These are phyloP conservation scores for Drosophila multiciliata DNA, from an alignment of 2,888 invertebrate species.

Conservation along the genomic window DNA sequence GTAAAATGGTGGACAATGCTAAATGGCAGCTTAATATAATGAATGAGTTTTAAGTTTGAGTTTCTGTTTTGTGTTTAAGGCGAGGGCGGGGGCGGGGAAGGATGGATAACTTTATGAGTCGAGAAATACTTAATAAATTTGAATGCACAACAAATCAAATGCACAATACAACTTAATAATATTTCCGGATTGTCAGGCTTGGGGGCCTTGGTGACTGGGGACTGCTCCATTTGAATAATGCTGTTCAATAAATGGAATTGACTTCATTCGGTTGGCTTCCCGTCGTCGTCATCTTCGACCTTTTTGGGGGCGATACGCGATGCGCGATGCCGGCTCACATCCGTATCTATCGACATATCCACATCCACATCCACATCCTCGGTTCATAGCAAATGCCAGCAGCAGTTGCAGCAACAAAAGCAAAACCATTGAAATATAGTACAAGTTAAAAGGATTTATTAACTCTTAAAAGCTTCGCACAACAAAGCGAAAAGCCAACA, in stretches of 20 bases:
- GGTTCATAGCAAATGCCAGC: conserved; percentile 47
- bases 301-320: conserved; percentile 37
- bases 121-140: conserved; percentile 60
- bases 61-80: background rate
- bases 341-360: conserved; percentile 43
- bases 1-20: conserved; percentile 20
- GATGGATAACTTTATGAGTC: background rate
- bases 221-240: conserved; percentile 67
- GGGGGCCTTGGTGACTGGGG: background rate
- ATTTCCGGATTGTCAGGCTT: conserved; percentile 48
- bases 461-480: conserved; percentile 77
- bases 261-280: conserved; percentile 61
- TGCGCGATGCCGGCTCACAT: conserved; percentile 20
- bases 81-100: too few species aligned
- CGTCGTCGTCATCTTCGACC: conserved; percentile 40
- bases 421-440: conserved; percentile 74
- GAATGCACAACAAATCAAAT: conserved; percentile 66
- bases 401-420: conserved; percentile 38
- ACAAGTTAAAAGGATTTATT: conserved; percentile 80
- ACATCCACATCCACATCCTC: conserved; percentile 49
- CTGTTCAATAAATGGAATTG: conserved; percentile 75
- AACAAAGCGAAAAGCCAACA: conserved; percentile 66
- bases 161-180: conserved; percentile 73
- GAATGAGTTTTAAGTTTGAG: conserved; percentile 43
- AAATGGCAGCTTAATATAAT: conserved; percentile 45